Conservation (phyloP, 2,888 invertebrate genomes). For the Helobdella robusta region DNA sequence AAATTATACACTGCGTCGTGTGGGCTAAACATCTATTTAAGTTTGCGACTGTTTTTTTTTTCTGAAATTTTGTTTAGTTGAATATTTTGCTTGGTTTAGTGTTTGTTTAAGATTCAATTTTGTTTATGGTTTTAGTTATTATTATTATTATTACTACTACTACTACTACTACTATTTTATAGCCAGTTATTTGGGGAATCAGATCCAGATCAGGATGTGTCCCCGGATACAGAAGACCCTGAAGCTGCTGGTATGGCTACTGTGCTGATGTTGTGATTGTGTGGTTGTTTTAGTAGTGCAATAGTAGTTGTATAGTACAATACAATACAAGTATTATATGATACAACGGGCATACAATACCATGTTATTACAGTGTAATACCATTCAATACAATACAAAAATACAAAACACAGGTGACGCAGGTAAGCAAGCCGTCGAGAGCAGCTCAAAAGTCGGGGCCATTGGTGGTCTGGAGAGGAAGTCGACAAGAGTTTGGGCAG, state of each 20-base stretch:
- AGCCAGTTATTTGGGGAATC: slow-evolving; percentile 89
- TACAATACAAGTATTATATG: too few relatives aligned
- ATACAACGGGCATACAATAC: too few relatives aligned
- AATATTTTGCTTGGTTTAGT: neutral
- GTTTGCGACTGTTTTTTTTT: slow-evolving; percentile 53
- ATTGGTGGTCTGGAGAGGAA: slow-evolving; percentile 39
- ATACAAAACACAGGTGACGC: slow-evolving; percentile 50
- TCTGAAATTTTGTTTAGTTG: neutral
- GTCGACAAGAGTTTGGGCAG: slow-evolving; percentile 81
- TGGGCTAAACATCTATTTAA: slow-evolving; percentile 99
- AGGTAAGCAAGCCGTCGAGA: slow-evolving; percentile 50
- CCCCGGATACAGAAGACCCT: slow-evolving; percentile 90
- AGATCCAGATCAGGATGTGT: slow-evolving; percentile 92
- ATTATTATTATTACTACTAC: slow-evolving; percentile 1
- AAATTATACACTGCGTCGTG: slow-evolving; percentile 96
- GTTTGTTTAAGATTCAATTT: neutral
- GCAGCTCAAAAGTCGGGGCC: slow-evolving; percentile 50
- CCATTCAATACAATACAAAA: neutral
- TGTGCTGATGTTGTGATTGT: too few relatives aligned
- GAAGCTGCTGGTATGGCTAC: slow-evolving; percentile 75
- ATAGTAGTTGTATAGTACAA: too few relatives aligned
- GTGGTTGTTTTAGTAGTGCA: too few relatives aligned
- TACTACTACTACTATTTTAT: neutral
- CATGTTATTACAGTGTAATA: too few relatives aligned
- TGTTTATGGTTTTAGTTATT: neutral